These are phyloP conservation scores for Patiria miniata DNA, from an alignment of 35 echinoderm and acorn worm genomes.

Conservation along the genomic window DNA sequence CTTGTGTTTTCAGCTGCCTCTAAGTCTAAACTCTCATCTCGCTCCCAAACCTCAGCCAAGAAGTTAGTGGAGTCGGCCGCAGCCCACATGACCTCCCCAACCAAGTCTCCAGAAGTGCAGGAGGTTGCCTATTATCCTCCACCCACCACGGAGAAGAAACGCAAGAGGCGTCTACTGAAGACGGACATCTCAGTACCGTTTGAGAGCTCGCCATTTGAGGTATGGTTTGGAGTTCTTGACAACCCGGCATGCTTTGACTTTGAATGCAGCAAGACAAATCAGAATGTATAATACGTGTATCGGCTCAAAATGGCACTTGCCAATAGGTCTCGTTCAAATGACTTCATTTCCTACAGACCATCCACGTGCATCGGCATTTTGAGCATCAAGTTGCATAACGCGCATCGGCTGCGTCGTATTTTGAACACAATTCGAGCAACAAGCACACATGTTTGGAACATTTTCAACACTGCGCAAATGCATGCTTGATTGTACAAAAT, in stretches of 20 bases:
- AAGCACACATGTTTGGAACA: too few species aligned
- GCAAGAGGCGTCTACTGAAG: constrained; percentile 86
- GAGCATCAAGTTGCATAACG: too few species aligned
- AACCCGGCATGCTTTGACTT: not conserved
- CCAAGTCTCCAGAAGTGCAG: constrained; percentile 40
- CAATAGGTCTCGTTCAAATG: too few species aligned
- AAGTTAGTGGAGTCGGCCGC: constrained; percentile 59
- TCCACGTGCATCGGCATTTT: too few species aligned
- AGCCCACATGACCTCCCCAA: constrained; percentile 43
- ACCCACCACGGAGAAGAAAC: constrained; percentile 35
- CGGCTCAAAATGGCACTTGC: not conserved
- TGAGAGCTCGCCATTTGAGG: constrained; percentile 82
- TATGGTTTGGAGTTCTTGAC: not conserved
- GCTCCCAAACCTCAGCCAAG: constrained; percentile 65
- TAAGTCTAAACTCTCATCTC: not conserved
- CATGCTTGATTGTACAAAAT: too few species aligned
- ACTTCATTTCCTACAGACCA: too few species aligned
- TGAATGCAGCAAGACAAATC: not conserved
- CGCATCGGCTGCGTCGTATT: too few species aligned
- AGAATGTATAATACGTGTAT: not conserved
- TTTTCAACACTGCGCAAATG: too few species aligned
- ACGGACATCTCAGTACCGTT: constrained; percentile 91
- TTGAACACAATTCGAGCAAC: too few species aligned
- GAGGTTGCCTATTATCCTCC: not conserved
- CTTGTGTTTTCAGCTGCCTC: not conserved